A percentile compares a stretch with the other conserved stretches of the same genome.
These are phyloP conservation scores for Cotesia vestalis DNA, from an alignment of 1,140 invertebrate species.

Conservation along the genomic window DNA sequence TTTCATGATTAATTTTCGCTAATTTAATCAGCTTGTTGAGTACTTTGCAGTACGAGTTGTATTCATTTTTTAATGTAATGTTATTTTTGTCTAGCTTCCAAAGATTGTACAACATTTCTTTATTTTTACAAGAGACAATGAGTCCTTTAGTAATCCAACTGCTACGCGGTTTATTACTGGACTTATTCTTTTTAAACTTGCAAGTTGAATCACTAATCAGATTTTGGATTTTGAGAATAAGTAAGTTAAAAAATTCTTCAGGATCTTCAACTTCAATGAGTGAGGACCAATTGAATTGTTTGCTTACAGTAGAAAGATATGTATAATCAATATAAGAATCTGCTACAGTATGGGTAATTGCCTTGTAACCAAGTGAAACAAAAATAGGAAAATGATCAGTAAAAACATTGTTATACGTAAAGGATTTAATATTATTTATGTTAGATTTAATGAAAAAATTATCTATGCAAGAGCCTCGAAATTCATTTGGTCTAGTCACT, in stretches of 20 bases:
- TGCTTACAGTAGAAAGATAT: background rate
- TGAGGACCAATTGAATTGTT: background rate
- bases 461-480: background rate
- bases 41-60: no score
- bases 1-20: no score
- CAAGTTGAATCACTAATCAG: background rate
- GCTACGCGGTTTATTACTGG: background rate
- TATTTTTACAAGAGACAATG: background rate
- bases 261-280: background rate
- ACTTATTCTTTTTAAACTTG: background rate
- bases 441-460: background rate
- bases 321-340: background rate
- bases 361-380: background rate
- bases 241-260: background rate
- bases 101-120: background rate
- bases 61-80: no score
- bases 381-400: slow-evolving; percentile 1
- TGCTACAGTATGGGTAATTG: background rate
- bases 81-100: background rate
- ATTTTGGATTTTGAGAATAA: background rate
- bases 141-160: background rate
- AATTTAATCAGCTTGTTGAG: no score
- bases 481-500: background rate
- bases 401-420: background rate
- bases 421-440: background rate